Evolutionary conservation across 2,888 invertebrate species (phyloP).

Genomic region (Gortyna flavago): DNA sequence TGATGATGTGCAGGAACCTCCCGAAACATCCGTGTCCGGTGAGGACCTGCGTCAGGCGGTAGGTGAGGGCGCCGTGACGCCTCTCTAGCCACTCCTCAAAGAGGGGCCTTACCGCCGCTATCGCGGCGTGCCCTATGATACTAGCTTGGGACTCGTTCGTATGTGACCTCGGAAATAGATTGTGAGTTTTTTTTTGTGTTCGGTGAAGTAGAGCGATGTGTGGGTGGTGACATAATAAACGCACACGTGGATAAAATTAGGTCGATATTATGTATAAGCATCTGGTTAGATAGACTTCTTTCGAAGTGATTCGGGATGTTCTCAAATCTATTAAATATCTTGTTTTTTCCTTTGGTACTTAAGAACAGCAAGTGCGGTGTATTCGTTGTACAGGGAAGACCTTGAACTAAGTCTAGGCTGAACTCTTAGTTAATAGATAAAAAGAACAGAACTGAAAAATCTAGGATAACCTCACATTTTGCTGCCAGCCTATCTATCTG

Average conservation of each 20-base stretch:
- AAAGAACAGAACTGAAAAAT: background rate
- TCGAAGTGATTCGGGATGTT: background rate
- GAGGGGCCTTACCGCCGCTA: no score
- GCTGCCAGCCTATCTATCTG: no score
- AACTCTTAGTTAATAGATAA: background rate
- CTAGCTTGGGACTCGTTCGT: slow-evolving; percentile 66
- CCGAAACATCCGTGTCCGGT: no score
- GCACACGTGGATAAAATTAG: slow-evolving; percentile 43
- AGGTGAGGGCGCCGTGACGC: no score
- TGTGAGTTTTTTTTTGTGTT: slow-evolving; percentile 64
- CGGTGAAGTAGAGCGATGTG: slow-evolving; percentile 44
- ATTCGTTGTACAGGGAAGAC: background rate
- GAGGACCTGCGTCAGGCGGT: no score
- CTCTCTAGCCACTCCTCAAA: no score
- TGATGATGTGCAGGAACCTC: no score
- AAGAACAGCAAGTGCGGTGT: background rate
- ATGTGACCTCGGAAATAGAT: slow-evolving; percentile 72
- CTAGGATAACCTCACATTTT: background rate
- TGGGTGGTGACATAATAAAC: slow-evolving; percentile 49
- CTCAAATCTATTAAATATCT: background rate
- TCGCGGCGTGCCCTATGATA: no score
- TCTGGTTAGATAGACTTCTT: background rate
- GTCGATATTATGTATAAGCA: slow-evolving; percentile 30
- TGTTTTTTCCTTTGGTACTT: background rate
- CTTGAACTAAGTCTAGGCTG: background rate